Evolutionary conservation across 2,113 vertebrate species (phyloP), one percentile per base, ranked within the genome.

Genomic region (Apus apus): DNA sequence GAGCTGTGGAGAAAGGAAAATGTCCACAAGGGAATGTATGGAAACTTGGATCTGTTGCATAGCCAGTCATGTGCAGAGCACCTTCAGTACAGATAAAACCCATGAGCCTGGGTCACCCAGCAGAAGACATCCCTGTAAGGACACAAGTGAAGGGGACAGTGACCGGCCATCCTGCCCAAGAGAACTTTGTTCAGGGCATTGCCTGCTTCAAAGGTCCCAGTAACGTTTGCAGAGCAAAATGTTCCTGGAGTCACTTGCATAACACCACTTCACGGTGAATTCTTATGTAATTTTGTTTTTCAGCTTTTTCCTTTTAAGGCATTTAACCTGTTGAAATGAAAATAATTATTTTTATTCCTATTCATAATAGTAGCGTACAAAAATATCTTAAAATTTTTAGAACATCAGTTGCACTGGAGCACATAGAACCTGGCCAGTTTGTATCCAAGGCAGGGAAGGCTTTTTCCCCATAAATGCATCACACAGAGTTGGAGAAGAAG

Each of bases 221-320:
- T 66, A 32, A 7, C n/a, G 34, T 54, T 75, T 72, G 54, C 23
- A 4, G 13, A 40, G 43, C 2, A 11, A 81, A 87, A 71, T 11
- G 15, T 45, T 81, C 65, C 82, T 77, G 73, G 13, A 15, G 8
- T 51, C 57, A 9, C 50, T 38, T 30, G 21, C 72, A 60, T 68
- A 51, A 43, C 0, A 0, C 53, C 45, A 21, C 0, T 0, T 51
- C 0, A 0, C 48, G 15, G 17, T 2, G 5, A 62, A 71, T 60
- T 66, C 65, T 78, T 9, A 12, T 3, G 15, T 74, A 71, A 17
- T 15, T 77, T 58, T 15, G 2, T 57, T 70, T 87, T 70, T 56
- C 45, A 70, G 15, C 8, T 71, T 74, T 9, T 13, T 76, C 43
- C 46, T 58, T 65, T 46, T 70, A 29, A 29, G 61, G 20, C 30